A percentile compares a stretch with the other conserved stretches of the same genome.
Evolutionary conservation across 2,113 vertebrate genomes (phyloP).

Genomic region (Lampris megalopsis): DNA sequence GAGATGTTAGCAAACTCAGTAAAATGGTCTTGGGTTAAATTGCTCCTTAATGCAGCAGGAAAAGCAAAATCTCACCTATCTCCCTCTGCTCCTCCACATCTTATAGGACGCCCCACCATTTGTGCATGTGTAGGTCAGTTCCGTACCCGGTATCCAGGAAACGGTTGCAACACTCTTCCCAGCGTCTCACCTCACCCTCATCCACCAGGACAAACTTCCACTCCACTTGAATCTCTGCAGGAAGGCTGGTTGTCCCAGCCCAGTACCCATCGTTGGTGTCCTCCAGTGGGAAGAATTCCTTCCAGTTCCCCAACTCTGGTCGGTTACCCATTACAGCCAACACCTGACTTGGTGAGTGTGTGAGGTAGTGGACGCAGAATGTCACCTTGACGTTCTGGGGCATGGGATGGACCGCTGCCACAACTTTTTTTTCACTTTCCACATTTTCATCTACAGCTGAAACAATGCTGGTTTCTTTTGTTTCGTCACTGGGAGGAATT

Average conservation of each 20-base stretch:
- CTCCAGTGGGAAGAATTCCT: constrained; percentile 84
- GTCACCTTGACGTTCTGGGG: constrained; percentile 82
- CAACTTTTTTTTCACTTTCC: constrained; percentile 69
- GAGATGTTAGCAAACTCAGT: too few species aligned
- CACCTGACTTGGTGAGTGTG: constrained; percentile 75
- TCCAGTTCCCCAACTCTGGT: constrained; percentile 89
- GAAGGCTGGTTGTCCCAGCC: constrained; percentile 84
- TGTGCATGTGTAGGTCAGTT: constrained; percentile 81
- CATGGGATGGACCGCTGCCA: constrained; percentile 79
- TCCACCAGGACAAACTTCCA: constrained; percentile 97
- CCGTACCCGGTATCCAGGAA: constrained; percentile 83
- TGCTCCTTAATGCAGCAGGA: too few species aligned
- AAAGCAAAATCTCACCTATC: too few species aligned
- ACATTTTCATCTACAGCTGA: constrained; percentile 47
- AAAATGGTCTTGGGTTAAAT: too few species aligned
- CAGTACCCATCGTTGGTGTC: constrained; percentile 85
- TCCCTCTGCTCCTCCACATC: background rate
- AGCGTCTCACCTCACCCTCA: constrained; percentile 86
- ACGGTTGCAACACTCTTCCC: constrained; percentile 94
- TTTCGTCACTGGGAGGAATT: constrained; percentile 8
- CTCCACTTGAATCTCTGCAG: constrained; percentile 83
- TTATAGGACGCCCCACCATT: constrained; percentile 86
- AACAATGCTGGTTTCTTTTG: constrained; percentile 16
- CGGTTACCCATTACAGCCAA: constrained; percentile 89
- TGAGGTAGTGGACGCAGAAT: constrained; percentile 91